Percentiles rank a stretch among this genome's conserved stretches.
Conservation (phyloP, 2,113 vertebrate species). For the Rallus limicola region DNA sequence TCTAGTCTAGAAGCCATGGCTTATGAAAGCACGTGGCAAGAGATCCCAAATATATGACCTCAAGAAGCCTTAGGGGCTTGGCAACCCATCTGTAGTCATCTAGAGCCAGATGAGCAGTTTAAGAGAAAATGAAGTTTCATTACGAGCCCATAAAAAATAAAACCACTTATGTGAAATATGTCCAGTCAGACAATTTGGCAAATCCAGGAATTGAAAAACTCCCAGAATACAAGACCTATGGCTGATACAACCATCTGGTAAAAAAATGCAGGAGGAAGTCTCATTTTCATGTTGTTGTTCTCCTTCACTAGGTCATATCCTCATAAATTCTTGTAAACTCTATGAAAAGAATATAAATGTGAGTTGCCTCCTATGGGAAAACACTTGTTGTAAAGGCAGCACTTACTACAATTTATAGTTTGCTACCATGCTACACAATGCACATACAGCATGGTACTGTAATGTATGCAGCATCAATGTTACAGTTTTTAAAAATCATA, state of each 20-base stretch:
- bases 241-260: neutral
- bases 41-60: neutral
- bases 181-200: neutral
- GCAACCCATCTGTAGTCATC: neutral
- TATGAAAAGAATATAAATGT: neutral
- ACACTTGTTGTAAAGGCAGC: neutral
- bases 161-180: neutral
- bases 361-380: neutral
- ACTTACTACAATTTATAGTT: neutral
- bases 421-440: neutral
- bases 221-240: neutral
- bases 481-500: neutral
- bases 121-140: constrained; percentile 37
- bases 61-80: neutral
- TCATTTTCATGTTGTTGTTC: neutral
- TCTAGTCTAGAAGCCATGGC: constrained; percentile 13
- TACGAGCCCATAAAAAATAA: constrained; percentile 12
- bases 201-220: neutral
- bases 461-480: neutral
- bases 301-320: neutral
- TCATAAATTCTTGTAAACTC: neutral
- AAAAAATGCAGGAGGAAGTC: neutral
- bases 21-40: neutral
- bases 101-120: neutral
- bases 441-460: neutral